These are phyloP conservation scores for Thereva unica DNA, from an alignment of 2,888 invertebrate genomes.

Conservation along the genomic window DNA sequence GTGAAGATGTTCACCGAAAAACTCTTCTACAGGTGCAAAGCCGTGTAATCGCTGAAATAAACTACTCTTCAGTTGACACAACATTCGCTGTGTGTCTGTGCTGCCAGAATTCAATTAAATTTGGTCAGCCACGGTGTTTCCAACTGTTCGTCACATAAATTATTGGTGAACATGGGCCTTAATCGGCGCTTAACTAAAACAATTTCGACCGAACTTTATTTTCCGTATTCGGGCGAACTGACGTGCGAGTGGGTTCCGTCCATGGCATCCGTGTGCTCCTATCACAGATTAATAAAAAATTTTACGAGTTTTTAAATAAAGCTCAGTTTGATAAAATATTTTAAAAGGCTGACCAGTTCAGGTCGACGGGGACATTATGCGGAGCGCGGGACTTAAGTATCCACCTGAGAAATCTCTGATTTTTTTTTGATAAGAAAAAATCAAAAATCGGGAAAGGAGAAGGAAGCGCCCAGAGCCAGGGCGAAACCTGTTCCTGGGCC, in stretches of 20 bases:
- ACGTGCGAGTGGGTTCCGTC: too few relatives aligned
- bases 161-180: conserved; percentile 31
- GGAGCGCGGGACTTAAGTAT: conserved; percentile 24
- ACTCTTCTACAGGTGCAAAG: conserved; percentile 31
- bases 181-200: conserved; percentile 34
- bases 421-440: background rate
- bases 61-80: conserved; percentile 23
- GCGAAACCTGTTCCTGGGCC: conserved; percentile 24
- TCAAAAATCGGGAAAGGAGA: conserved; percentile 6
- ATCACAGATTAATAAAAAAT: conserved; percentile 29
- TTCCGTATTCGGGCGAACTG: conserved; percentile 12
- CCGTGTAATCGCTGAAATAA: conserved; percentile 29
- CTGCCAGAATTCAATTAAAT: conserved; percentile 33
- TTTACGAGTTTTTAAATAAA: conserved; percentile 33
- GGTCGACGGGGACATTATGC: conserved; percentile 23
- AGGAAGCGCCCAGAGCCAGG: conserved; percentile 1
- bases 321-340: conserved; percentile 27
- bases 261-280: background rate
- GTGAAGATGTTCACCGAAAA: background rate
- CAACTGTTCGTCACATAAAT: conserved; percentile 34
- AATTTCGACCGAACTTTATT: conserved; percentile 12
- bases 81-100: conserved; percentile 28
- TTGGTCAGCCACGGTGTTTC: conserved; percentile 11
- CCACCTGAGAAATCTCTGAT: conserved; percentile 1
- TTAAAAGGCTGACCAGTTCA: conserved; percentile 27